These are phyloP conservation scores for Chorisops tibialis DNA, from an alignment of 2,888 invertebrate species.

Conservation along the genomic window DNA sequence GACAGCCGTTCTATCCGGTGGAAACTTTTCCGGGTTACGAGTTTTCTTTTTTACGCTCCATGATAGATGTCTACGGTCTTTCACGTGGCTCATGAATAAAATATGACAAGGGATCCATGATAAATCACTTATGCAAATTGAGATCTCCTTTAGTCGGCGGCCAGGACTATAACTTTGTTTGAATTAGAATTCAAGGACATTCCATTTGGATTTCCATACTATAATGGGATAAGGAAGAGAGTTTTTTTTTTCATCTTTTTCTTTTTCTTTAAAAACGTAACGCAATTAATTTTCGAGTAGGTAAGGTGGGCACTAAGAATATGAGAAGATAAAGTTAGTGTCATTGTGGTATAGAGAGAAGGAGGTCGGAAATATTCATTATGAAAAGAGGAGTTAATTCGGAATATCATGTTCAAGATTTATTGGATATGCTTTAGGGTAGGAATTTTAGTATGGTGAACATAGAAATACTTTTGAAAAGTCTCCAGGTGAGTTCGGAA, in stretches of 20 bases:
- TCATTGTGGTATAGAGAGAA: no score
- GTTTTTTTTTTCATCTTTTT: slow-evolving; percentile 1
- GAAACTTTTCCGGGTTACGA: slow-evolving; percentile 1
- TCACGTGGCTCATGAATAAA: slow-evolving; percentile 31
- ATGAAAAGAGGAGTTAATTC: no score
- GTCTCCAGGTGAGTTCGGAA: no score
- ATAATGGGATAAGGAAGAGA: slow-evolving; percentile 25
- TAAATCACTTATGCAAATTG: slow-evolving; percentile 33
- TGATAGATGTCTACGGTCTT: slow-evolving; percentile 17
- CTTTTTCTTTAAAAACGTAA: no score
- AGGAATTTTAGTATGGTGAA: no score
- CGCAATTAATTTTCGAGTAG: slow-evolving; percentile 16
- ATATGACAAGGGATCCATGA: slow-evolving; percentile 33
- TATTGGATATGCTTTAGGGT: no score
- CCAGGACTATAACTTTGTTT: slow-evolving; percentile 11
- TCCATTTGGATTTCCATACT: slow-evolving; percentile 21
- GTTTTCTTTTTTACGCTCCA: slow-evolving; percentile 3
- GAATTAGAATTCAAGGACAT: slow-evolving; percentile 25
- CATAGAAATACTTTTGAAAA: no score
- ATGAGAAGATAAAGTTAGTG: no score
- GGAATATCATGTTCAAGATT: no score
- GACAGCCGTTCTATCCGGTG: no score
- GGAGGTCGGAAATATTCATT: no score
- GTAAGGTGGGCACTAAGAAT: background rate
- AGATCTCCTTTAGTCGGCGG: slow-evolving; percentile 11